Percentiles rank a stretch among this genome's conserved stretches.
Conservation (phyloP, 2,113 vertebrate species). For the Malurus alboscapulatus region DNA sequence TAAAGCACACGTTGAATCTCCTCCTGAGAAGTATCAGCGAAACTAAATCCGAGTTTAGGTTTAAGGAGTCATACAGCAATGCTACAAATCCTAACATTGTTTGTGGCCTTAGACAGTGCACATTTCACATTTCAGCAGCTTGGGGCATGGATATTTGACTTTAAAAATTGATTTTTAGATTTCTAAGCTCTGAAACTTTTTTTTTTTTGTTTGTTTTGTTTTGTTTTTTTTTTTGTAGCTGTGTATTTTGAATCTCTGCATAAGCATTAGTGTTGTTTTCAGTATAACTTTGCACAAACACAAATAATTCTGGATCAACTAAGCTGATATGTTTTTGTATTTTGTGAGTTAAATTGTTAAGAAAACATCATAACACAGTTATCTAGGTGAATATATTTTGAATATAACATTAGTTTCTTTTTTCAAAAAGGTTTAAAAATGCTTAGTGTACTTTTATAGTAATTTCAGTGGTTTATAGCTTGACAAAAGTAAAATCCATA, state of each 20-base stretch:
- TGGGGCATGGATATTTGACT: not conserved
- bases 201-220: too few species aligned
- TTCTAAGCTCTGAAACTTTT: not conserved
- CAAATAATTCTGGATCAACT: not conserved
- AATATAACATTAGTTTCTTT: too few species aligned
- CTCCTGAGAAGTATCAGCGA: not conserved
- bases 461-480: not conserved
- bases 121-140: not conserved
- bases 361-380: not conserved
- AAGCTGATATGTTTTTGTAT: not conserved
- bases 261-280: not conserved
- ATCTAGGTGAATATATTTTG: not conserved
- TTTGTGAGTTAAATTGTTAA: not conserved
- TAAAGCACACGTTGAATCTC: not conserved
- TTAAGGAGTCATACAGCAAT: not conserved
- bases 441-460: not conserved
- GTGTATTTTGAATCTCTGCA: not conserved
- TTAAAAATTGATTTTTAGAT: not conserved
- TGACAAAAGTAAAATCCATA: not conserved
- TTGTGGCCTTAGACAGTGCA: not conserved
- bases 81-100: not conserved
- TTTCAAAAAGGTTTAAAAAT: not conserved
- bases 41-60: not conserved
- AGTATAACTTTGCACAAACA: not conserved
- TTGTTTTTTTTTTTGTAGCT: not conserved